phyloP scores from a whole-genome alignment of 2,888 invertebrate species.

The Nebria brevicollis region DNA sequence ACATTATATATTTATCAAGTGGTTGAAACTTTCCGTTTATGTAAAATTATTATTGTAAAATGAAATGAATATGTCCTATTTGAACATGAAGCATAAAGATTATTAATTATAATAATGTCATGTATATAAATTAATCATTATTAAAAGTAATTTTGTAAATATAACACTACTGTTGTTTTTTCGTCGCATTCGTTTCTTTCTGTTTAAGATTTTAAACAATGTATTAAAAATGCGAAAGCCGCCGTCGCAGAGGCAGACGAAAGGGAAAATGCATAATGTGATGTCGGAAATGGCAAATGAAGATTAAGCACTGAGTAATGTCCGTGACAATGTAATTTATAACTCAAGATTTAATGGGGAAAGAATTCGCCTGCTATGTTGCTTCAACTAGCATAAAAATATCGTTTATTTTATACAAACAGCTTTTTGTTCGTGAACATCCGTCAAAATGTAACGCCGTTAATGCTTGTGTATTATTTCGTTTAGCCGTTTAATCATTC shows the following conservation, averaged over 20 bases:
- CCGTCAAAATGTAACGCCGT: slow-evolving; percentile 30
- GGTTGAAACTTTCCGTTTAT: too few species aligned
- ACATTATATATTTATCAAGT: too few species aligned
- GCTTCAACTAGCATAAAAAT: slow-evolving; percentile 34
- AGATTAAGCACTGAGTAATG: slow-evolving; percentile 37
- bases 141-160: not conserved
- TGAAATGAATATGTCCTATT: too few species aligned
- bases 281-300: slow-evolving; percentile 36
- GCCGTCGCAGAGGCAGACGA: not conserved
- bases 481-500: slow-evolving; percentile 19
- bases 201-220: not conserved
- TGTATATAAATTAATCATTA: not conserved
- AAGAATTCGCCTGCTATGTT: slow-evolving; percentile 36
- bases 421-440: slow-evolving; percentile 33
- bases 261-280: slow-evolving; percentile 37
- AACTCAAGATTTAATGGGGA: slow-evolving; percentile 38
- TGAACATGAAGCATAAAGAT: too few species aligned
- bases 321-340: slow-evolving; percentile 41
- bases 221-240: not conserved
- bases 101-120: not conserved
- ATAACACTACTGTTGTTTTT: not conserved
- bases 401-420: slow-evolving; percentile 40
- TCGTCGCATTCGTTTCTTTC: not conserved
- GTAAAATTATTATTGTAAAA: too few species aligned
- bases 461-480: slow-evolving; percentile 32